A percentile compares a stretch with the other conserved stretches of the same genome.
These are phyloP conservation scores for Apodemia zela DNA, from an alignment of 2,888 invertebrate genomes.

Conservation along the genomic window DNA sequence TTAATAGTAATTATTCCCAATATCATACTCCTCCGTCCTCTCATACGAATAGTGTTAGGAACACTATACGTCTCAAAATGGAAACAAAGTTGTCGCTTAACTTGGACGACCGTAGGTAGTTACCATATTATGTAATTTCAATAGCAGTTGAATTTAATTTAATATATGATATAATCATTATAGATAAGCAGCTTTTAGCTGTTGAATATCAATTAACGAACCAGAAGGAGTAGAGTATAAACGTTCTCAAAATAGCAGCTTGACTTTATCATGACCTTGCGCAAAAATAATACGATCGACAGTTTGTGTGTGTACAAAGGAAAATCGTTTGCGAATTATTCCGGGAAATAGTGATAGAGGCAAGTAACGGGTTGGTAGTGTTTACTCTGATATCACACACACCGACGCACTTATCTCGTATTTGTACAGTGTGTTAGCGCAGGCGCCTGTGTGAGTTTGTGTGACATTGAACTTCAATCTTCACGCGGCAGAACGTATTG, in stretches of 20 bases:
- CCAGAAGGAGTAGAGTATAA: conserved; percentile 24
- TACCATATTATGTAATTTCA: no score
- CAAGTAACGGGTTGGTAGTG: conserved; percentile 72
- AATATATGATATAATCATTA: neutral
- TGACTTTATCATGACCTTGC: conserved; percentile 70
- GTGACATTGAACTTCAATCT: conserved; percentile 80
- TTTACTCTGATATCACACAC: conserved; percentile 62
- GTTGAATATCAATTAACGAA: neutral
- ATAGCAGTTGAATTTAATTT: no score
- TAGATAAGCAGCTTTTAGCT: neutral
- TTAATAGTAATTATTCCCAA: no score
- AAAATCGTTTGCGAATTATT: conserved; percentile 69
- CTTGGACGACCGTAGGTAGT: no score
- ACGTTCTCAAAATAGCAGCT: conserved; percentile 45
- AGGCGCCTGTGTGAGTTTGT: conserved; percentile 50
- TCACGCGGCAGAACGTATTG: conserved; percentile 70
- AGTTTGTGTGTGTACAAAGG: conserved; percentile 49
- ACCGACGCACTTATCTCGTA: conserved; percentile 37
- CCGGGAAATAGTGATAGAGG: conserved; percentile 71
- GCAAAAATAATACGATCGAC: conserved; percentile 51
- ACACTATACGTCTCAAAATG: no score
- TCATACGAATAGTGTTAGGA: no score
- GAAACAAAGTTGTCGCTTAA: no score
- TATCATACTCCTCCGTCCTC: no score
- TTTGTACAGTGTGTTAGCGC: conserved; percentile 28